phyloP scores from a whole-genome alignment of 2,888 invertebrate genomes.

The Apodemia duryi region DNA sequence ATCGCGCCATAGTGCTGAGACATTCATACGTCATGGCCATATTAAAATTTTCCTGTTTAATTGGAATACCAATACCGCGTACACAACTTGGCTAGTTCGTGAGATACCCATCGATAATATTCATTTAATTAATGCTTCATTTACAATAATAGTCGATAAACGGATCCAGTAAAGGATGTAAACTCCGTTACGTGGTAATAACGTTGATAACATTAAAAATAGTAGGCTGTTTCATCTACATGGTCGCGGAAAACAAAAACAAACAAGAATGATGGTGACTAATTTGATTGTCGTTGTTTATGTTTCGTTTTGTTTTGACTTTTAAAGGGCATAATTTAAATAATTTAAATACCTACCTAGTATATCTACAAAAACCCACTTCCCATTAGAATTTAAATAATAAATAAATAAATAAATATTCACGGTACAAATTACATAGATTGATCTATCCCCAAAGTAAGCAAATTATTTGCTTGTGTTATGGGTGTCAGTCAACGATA shows the following conservation, averaged over 20 bases:
- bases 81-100: background rate
- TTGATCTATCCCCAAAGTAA: no score
- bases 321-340: background rate
- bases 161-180: constrained; percentile 6
- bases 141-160: constrained; percentile 1
- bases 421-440: no score
- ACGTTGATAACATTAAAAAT: background rate
- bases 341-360: no score
- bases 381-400: no score
- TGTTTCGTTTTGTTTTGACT: background rate
- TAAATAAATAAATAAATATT: no score
- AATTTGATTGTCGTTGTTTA: no score
- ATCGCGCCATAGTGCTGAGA: background rate
- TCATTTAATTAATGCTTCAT: background rate
- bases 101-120: constrained; percentile 1
- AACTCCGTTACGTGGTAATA: background rate
- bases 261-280: background rate
- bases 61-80: background rate
- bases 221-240: background rate
- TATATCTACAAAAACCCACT: no score
- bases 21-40: background rate
- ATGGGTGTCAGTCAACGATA: no score
- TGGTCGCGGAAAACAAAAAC: background rate
- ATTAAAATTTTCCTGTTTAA: constrained; percentile 3
- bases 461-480: no score